A percentile compares a stretch with the other conserved stretches of the same genome.
phyloP scores from a whole-genome alignment of 2,888 invertebrate species.

The Hyposoter dolosus region DNA sequence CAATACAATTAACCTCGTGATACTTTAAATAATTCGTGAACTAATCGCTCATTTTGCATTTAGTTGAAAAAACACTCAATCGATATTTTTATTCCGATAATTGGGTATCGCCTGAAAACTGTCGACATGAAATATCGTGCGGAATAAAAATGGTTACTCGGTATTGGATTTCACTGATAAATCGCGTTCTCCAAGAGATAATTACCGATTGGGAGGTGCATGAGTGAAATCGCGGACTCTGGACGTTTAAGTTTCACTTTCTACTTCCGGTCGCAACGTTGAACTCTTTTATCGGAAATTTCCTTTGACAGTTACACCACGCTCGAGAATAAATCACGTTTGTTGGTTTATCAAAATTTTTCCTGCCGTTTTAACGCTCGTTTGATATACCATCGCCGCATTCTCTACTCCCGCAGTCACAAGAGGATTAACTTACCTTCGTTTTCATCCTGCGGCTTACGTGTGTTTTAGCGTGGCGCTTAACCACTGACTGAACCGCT shows the following conservation, averaged over 20 bases:
- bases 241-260: slow-evolving; percentile 60
- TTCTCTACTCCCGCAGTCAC: slow-evolving; percentile 10
- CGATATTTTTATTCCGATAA: background rate
- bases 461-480: slow-evolving; percentile 82
- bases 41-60: background rate
- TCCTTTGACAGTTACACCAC: slow-evolving; percentile 17
- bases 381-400: background rate
- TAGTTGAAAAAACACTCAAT: background rate
- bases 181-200: slow-evolving; percentile 16
- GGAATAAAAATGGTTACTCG: background rate
- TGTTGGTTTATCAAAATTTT: slow-evolving; percentile 12
- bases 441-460: slow-evolving; percentile 81
- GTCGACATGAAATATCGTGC: background rate
- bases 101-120: background rate
- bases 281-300: slow-evolving; percentile 34
- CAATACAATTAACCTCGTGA: background rate
- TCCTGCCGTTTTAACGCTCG: background rate
- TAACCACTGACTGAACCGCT: slow-evolving; percentile 84
- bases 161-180: slow-evolving; percentile 14
- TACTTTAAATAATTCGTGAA: background rate
- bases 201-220: slow-evolving; percentile 20
- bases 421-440: slow-evolving; percentile 78
- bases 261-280: slow-evolving; percentile 55
- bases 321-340: slow-evolving; percentile 36
- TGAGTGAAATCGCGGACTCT: slow-evolving; percentile 54